A percentile compares a stretch with the other conserved stretches of the same genome.
Conservation (phyloP, 2,797 vertebrate genomes). For the Neosilurus mollespiculum region DNA sequence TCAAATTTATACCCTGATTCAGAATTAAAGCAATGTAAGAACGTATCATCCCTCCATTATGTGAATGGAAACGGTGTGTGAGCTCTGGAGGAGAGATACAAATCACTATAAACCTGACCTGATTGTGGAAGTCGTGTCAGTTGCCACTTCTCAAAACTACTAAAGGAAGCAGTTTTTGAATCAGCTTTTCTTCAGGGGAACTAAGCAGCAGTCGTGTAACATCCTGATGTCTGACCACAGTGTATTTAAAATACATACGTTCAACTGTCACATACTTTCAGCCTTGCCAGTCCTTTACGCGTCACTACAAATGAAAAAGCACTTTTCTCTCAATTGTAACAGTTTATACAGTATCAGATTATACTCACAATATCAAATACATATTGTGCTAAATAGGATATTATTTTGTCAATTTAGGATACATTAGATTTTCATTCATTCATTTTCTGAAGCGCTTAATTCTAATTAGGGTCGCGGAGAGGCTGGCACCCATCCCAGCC, state of each 20-base stretch:
- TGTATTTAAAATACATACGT: not conserved
- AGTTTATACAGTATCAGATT: not conserved
- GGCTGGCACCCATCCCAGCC: no score
- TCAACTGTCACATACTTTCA: constrained; percentile 6
- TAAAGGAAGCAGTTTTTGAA: constrained; percentile 4
- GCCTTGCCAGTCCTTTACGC: not conserved
- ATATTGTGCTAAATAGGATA: not conserved
- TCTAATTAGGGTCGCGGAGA: no score
- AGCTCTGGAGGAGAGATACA: not conserved
- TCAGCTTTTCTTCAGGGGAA: not conserved
- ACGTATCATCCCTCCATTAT: not conserved
- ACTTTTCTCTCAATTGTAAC: not conserved
- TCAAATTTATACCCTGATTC: not conserved
- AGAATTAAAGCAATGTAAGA: not conserved
- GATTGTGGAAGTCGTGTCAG: not conserved
- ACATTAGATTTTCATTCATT: not conserved
- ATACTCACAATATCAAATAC: not conserved
- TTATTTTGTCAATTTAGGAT: not conserved
- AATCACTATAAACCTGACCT: not conserved
- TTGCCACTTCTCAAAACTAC: constrained; percentile 9
- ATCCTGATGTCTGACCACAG: constrained; percentile 20
- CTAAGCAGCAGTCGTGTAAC: not conserved
- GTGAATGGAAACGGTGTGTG: not conserved
- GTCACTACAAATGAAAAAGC: not conserved
- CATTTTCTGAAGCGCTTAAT: no score